Evolutionary conservation across 2,888 invertebrate species (phyloP).

Genomic region (Alcis repandata): DNA sequence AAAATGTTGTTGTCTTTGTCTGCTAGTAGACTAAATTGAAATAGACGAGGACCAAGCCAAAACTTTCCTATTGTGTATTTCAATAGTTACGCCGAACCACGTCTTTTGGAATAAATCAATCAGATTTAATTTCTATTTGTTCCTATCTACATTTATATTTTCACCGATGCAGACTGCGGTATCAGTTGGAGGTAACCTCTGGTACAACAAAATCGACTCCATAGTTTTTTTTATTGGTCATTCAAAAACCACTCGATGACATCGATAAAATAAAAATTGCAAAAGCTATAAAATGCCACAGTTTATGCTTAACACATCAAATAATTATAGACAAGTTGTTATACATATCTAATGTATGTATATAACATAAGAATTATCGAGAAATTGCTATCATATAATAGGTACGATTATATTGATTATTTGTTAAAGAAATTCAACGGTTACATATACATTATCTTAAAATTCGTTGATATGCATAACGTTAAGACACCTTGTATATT

Average conservation of each 20-base stretch:
- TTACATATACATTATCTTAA: slow-evolving; percentile 61
- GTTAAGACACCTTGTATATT: slow-evolving; percentile 85
- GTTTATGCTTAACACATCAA: slow-evolving; percentile 8
- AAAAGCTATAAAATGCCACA: slow-evolving; percentile 6
- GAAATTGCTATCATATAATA: slow-evolving; percentile 34
- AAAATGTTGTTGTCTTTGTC: background rate
- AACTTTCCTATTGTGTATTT: background rate
- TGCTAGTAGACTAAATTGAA: background rate
- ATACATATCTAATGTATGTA: slow-evolving; percentile 18
- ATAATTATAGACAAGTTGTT: slow-evolving; percentile 6
- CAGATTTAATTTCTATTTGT: no score
- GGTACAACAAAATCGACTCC: no score
- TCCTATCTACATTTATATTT: no score
- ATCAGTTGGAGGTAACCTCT: no score
- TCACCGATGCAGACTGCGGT: no score
- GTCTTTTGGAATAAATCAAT: no score
- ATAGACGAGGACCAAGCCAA: background rate
- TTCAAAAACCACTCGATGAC: background rate
- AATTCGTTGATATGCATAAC: slow-evolving; percentile 86
- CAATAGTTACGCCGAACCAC: no score
- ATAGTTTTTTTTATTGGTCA: no score
- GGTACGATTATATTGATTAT: slow-evolving; percentile 41
- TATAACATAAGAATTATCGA: slow-evolving; percentile 26
- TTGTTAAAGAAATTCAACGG: slow-evolving; percentile 42
- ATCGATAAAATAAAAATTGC: background rate